phyloP scores from a whole-genome alignment of 2,797 vertebrate genomes.

The Pelobates cultripes region DNA sequence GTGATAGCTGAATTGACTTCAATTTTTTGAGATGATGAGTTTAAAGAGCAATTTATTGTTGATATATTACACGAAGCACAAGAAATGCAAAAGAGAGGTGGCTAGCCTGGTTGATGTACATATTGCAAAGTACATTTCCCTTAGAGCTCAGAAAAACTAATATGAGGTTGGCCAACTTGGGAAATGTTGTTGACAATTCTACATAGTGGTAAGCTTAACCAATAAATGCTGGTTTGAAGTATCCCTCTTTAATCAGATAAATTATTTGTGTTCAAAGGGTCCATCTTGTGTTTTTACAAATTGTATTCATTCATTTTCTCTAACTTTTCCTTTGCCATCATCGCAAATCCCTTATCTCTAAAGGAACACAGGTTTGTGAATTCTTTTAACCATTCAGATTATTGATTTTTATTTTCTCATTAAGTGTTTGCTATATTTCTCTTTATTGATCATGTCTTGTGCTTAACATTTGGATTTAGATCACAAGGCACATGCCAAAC shows the following conservation, averaged over 20 bases:
- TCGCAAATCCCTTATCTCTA: slow-evolving; percentile 22
- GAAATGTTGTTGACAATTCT: no score
- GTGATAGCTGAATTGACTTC: no score
- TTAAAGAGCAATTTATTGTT: no score
- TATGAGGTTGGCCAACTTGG: no score
- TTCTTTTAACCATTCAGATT: background rate
- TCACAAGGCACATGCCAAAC: background rate
- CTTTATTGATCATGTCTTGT: background rate
- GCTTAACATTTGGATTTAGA: background rate
- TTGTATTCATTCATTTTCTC: slow-evolving; percentile 32
- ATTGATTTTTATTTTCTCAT: slow-evolving; percentile 45
- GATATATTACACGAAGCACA: no score
- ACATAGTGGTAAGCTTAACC: no score
- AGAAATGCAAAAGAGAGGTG: no score
- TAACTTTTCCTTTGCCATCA: slow-evolving; percentile 29
- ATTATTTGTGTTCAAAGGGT: slow-evolving; percentile 1
- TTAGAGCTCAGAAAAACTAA: no score
- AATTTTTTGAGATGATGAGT: no score
- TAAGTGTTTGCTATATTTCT: slow-evolving; percentile 20
- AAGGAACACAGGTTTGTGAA: background rate
- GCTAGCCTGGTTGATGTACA: no score
- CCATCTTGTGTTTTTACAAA: slow-evolving; percentile 21
- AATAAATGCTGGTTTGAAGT: no score
- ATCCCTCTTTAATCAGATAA: background rate
- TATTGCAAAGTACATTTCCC: no score